Percentiles rank a stretch among this genome's conserved stretches.
Evolutionary conservation across 2,113 vertebrate species (phyloP).

Genomic region (Ibidorhyncha struthersii): DNA sequence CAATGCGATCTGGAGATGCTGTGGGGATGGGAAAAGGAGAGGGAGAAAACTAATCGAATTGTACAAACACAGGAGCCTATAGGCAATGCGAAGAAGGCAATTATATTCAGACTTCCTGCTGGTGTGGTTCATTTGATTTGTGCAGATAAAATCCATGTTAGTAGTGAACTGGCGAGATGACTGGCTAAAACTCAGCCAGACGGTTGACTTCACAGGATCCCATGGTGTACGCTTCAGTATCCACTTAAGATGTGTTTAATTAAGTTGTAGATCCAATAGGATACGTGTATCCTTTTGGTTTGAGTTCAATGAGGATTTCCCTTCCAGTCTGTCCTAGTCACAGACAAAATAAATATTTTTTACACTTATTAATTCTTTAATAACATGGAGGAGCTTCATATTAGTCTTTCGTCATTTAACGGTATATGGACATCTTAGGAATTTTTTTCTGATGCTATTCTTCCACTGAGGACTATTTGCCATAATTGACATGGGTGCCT

Average conservation of each 20-base stretch:
- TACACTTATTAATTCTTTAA: neutral
- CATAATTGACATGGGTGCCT: neutral
- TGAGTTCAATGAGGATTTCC: neutral
- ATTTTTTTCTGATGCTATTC: neutral
- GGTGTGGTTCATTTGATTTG: neutral
- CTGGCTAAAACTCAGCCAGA: neutral
- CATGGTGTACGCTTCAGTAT: neutral
- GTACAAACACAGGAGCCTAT: neutral
- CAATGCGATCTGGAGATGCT: neutral
- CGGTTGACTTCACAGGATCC: neutral
- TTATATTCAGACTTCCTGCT: neutral
- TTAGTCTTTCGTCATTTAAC: neutral
- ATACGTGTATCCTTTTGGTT: neutral
- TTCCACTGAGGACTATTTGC: neutral
- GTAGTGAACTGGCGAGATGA: neutral
- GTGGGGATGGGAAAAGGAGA: neutral
- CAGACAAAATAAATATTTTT: neutral
- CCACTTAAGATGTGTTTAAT: neutral
- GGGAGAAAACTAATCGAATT: neutral
- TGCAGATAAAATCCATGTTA: neutral
- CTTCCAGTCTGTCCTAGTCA: neutral
- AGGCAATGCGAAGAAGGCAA: neutral
- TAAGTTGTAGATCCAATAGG: neutral
- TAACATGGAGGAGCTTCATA: neutral
- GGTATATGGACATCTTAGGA: neutral